Conservation (phyloP, 92 coral and sea anemone genomes). For the Epizoanthus scotinus region DNA sequence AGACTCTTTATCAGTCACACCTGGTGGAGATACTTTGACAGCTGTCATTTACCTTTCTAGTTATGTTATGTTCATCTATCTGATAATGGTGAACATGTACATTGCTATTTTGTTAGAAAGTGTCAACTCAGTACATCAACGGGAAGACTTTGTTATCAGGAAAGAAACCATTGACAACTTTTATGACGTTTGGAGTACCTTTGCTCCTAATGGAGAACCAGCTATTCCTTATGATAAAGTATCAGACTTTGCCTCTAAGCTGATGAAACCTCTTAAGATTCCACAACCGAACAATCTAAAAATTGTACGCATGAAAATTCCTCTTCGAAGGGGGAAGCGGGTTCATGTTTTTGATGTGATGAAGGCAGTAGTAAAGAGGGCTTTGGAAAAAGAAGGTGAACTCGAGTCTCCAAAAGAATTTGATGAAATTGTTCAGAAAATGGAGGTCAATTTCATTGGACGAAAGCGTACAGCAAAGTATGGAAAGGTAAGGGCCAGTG, state of each 20-base stretch:
- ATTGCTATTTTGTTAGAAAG: conserved; percentile 50
- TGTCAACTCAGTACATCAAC: conserved; percentile 34
- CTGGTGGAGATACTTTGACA: conserved; percentile 25
- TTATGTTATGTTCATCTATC: conserved; percentile 31
- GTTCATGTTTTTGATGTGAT: conserved; percentile 52
- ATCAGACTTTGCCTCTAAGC: conserved; percentile 43
- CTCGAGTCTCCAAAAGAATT: conserved; percentile 27
- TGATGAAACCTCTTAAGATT: conserved; percentile 47
- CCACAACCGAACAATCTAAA: conserved; percentile 35
- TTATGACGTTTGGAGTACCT: conserved; percentile 45
- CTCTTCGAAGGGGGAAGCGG: conserved; percentile 39
- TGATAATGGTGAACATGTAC: conserved; percentile 51
- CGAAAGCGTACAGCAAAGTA: not conserved
- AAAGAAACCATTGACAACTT: conserved; percentile 48
- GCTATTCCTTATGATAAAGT: conserved; percentile 40
- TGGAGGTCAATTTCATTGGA: conserved; percentile 45
- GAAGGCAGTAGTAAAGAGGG: conserved; percentile 49
- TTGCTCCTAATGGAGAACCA: conserved; percentile 41
- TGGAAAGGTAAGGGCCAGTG: not conserved
- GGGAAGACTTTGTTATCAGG: conserved; percentile 40
- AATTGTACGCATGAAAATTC: conserved; percentile 43
- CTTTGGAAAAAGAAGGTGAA: conserved; percentile 23
- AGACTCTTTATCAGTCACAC: conserved; percentile 35
- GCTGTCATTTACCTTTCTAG: conserved; percentile 39
- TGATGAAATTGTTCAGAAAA: conserved; percentile 46